Evolutionary conservation across 2,113 vertebrate genomes (phyloP), one percentile per base, ranked within the genome.

Genomic region (Oriolus oriolus): DNA sequence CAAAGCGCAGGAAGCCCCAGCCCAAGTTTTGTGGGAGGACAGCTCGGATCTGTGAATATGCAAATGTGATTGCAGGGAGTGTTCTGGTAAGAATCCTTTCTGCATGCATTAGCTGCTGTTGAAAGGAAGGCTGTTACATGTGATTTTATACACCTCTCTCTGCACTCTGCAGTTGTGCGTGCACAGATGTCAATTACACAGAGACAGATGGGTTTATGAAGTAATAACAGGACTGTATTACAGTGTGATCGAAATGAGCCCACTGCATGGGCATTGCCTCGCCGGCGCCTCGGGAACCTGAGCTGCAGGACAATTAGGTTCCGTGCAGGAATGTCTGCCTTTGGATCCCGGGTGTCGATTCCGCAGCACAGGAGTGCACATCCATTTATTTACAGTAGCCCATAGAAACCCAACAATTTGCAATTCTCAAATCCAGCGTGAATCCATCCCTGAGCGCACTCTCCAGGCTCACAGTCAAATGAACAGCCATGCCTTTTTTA

Each of bases 301-400:
- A 84, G 79, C 88, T 90, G 79, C 83, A 88, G 79, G 64, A 90
- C 92, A 77, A 18, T 69, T 7, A 54, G 75, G 26, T 44, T 85
- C 69, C 4, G 1, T 68, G 27, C 31, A 68, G 85, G 50, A 73
- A 14, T 2, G 13, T 24, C 76, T 59, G 6, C 64, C 64, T 87
- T 47, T 26, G 42, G 35, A 23, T 65, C 37, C 63, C 0, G 0
- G 26, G 14, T 39, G 61, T 60, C 0, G 0, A 11, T 45, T 64
- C 53, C 2, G 15, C 8, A 15, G 61, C 12, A 8, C 39, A 23
- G 84, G 60, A 63, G 44, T 2, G 22, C 19, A 20, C 49, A 49
- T 41, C 85, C n/a, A 44, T 69, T 64, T 85, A n/a, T 91, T 94
- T 60, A 53, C 23, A 2, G 57, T n/a, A 88, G 74, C 66, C 44